Evolutionary conservation across 2,888 invertebrate genomes (phyloP).

Genomic region (Stramonita haemastoma): DNA sequence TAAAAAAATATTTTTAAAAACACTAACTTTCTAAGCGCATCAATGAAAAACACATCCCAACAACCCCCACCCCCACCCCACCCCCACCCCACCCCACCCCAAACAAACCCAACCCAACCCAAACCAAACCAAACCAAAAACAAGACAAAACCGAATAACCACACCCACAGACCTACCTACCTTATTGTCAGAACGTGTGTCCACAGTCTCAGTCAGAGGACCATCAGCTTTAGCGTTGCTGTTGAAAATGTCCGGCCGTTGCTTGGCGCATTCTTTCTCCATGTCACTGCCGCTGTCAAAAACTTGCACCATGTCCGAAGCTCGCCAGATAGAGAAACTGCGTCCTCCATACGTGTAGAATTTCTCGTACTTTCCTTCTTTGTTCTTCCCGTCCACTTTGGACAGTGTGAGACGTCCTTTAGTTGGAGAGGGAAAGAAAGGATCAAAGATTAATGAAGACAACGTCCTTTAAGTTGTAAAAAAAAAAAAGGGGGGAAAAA

Average conservation of each 20-base stretch:
- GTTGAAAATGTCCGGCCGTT: constrained; percentile 50
- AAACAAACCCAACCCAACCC: too few species aligned
- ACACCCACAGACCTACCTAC: not conserved
- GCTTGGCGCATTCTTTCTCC: constrained; percentile 38
- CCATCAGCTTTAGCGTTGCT: constrained; percentile 7
- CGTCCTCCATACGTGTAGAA: constrained; percentile 54
- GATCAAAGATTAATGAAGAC: too few species aligned
- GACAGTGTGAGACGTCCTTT: constrained; percentile 45
- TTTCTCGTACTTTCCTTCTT: constrained; percentile 31
- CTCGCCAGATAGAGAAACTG: constrained; percentile 49
- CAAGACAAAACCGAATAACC: too few species aligned
- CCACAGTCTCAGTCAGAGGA: constrained; percentile 27
- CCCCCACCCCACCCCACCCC: too few species aligned
- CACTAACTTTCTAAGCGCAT: too few species aligned
- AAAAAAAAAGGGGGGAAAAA: too few species aligned
- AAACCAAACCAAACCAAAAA: too few species aligned
- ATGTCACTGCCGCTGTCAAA: constrained; percentile 52
- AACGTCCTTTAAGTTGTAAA: too few species aligned
- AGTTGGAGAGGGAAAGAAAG: too few species aligned
- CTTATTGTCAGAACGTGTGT: constrained; percentile 50
- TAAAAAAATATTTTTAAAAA: too few species aligned
- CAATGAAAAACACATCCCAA: too few species aligned
- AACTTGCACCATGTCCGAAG: constrained; percentile 43
- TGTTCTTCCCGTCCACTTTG: constrained; percentile 43
- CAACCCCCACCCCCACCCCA: too few species aligned